Percentiles rank a stretch among this genome's conserved stretches.
Evolutionary conservation across 1,140 invertebrate genomes (phyloP).

Genomic region (Pachypeltis micranthus): DNA sequence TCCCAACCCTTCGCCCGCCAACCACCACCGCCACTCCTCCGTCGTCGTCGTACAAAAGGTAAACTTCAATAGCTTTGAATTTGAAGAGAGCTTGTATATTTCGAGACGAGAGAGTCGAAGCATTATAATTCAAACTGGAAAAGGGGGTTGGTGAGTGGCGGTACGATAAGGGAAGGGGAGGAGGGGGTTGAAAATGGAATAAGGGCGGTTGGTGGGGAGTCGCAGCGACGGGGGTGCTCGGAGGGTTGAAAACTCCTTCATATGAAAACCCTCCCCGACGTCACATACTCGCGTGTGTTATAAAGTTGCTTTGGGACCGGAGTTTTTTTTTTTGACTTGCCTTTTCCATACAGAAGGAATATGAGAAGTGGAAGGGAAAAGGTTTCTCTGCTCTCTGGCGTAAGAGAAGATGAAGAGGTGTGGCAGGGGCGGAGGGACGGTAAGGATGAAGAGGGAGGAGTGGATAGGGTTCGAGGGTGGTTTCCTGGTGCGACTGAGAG

Average conservation of each 20-base stretch:
- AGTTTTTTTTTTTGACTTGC: no score
- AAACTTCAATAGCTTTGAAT: conserved; percentile 6
- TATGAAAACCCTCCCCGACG: neutral
- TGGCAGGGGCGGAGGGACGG: no score
- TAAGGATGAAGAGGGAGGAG: neutral
- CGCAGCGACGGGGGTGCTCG: no score
- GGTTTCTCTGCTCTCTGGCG: neutral
- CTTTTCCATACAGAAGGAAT: conserved; percentile 3
- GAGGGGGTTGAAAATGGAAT: neutral
- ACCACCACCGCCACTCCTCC: no score
- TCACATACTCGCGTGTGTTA: conserved; percentile 6
- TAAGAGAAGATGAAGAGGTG: no score
- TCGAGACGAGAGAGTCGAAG: conserved; percentile 5
- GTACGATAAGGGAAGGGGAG: neutral
- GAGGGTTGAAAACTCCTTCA: neutral
- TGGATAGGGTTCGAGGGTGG: neutral
- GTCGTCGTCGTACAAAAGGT: neutral
- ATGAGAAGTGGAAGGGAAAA: neutral
- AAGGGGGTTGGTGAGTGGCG: neutral
- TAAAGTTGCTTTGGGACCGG: conserved; percentile 5
- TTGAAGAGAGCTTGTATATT: conserved; percentile 6
- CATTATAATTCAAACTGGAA: conserved; percentile 4
- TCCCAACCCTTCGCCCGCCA: no score
- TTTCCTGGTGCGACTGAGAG: neutral
- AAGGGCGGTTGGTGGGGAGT: neutral